Evolutionary conservation across 1,140 invertebrate genomes (phyloP), one percentile per base, ranked within the genome.

Genomic region (Grapholita molesta): DNA sequence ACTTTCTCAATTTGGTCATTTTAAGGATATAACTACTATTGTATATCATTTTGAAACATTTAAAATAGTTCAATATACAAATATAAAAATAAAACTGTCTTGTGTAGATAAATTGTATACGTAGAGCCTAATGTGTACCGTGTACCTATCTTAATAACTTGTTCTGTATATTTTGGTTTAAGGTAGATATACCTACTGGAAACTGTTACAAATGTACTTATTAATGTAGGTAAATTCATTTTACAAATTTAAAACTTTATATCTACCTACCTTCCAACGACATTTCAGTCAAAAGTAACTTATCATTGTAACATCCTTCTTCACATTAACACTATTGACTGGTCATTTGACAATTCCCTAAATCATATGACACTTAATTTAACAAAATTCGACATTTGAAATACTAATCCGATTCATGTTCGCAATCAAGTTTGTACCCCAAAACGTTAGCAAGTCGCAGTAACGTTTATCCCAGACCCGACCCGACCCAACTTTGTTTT

Each of bases 401-500:
- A 18, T n/a, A 21, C 18, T 9, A 7, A 15, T 18, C 2, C 7
- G 5, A 21, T n/a, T 38, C n/a, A 38, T n/a, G 35, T 38, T 38
- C 15, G 15, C 42, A 21, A 15, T 21, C 7, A 30, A 30, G 28
- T 7, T 30, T 30, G 7, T 7, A 30, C 42, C 42, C 18, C 21
- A 21, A 8, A 48, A 48, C 42, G 18, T 18, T 48, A 8, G 42
- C 21, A 48, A 2, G 0, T 8, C 7, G 18, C 21, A 21, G 15
- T 48, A 21, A 21, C 0, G 42, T 48, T 48, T 21, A 18, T 48
- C 18, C 42, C 42, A 55, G 25, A 55, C 3, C 23, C 53, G 53
- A 9, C 9, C 23, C 25, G 5, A 48, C 42, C 80, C 83, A 89
- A 88, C 77, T 89, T 90, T 84, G 83, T 84, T 81, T 71, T 66